Base-by-base conservation (phyloP, 2,888 invertebrate genomes). In the Heliconius charithonia region DNA sequence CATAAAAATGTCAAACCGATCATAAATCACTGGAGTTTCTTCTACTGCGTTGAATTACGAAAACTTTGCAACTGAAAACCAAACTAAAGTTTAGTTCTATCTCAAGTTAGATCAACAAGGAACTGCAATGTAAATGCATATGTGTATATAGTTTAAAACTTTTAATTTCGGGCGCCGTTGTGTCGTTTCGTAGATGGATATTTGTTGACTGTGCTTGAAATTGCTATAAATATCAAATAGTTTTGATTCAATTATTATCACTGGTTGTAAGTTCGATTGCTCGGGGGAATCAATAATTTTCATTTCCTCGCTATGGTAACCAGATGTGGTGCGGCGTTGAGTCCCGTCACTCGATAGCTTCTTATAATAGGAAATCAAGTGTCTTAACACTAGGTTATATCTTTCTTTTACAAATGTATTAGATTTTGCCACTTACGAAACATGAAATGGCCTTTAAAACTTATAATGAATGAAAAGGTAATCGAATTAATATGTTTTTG, bases 1-100 rank as follows among this genome's bases (percentile, higher is more conserved):
- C 79, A 82, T 84, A 81, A 87, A 88, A 89, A 89, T 90, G 83
- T 86, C 86, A 83, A 82, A 85, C 85, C 83, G 81, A 84, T 85
- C 83, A 88, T 91, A 91, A 89, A 91, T 91, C 89, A 89, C 87
- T 73, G 83, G 75, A 85, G 87, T 87, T 89, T 89, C 85, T 88
- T 89, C 89, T 87, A 89, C 89, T 87, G 65, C 90, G 87, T 87
- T 86, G 88, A 90, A 85, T 83, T 86, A 87, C 87, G 85, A 85
- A 84, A 87, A 89, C 88, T 88, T 87, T 41, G 62, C 37, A 27
- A 45, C 63, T 25, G 25, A n/a, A n/a, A n/a, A n/a, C n/a, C n/a
- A n/a, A n/a, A n/a, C n/a, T 25, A 63, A 74, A 74, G 63, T 63
- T 74, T 74, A 63, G 37, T 63, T 74, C 63, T 74, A 62, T 63